phyloP scores from a whole-genome alignment of 2,113 vertebrate species.

The Phrynosoma blainvillii region DNA sequence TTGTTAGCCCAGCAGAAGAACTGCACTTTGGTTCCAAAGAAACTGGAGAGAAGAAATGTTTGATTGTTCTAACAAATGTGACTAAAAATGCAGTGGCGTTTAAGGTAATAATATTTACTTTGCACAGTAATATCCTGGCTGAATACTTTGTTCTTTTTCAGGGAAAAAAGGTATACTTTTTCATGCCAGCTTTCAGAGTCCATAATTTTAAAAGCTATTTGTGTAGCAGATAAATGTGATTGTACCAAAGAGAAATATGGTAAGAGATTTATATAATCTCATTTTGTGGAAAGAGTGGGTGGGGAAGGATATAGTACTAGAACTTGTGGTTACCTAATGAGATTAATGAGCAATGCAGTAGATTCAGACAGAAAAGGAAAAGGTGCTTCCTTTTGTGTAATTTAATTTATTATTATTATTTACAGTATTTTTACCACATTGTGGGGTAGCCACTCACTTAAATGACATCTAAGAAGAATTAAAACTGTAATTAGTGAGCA shows the following conservation, averaged over 20 bases:
- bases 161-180: too few relatives aligned
- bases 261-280: background rate
- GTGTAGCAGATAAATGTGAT: background rate
- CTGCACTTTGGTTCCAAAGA: conserved; percentile 93
- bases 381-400: too few relatives aligned
- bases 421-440: too few relatives aligned
- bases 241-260: background rate
- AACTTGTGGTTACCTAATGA: background rate
- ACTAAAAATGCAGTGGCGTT: conserved; percentile 96
- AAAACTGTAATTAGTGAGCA: too few relatives aligned
- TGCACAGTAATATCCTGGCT: background rate
- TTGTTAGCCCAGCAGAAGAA: conserved; percentile 92
- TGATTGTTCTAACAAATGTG: conserved; percentile 93
- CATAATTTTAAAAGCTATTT: background rate
- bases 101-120: conserved; percentile 82
- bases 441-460: too few relatives aligned
- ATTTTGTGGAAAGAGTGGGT: background rate
- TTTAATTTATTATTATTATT: too few relatives aligned
- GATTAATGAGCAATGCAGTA: background rate
- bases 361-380: too few relatives aligned
- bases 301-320: background rate
- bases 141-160: background rate
- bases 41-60: conserved; percentile 90
- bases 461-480: too few relatives aligned
- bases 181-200: background rate